Evolutionary conservation across 2,113 vertebrate genomes (phyloP), one percentile per base, ranked within the genome.

Genomic region (Mastomys coucha): DNA sequence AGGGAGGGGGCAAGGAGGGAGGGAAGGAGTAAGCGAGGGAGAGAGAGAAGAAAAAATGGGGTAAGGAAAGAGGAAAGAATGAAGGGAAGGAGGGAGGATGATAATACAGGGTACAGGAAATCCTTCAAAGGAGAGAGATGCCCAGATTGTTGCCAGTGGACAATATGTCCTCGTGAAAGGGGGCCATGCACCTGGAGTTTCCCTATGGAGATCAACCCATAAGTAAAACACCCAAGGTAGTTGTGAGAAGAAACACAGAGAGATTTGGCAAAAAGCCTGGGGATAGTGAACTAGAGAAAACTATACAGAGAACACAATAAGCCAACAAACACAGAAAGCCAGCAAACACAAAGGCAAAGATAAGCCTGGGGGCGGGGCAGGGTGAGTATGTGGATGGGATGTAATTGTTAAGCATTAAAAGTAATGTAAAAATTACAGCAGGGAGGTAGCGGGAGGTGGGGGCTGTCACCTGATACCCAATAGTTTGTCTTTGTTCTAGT

Each of bases 381-480:
- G 76, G 31, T 3, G 16, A 36, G 33, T 58, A 36, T n/a, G 17
- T 22, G 33, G 3, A 85, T 90, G 5, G 80, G 31, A 3, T 65
- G 1, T 58, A 78, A 36, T 13, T 14, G 26, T 36, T 51, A n/a
- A 60, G 56, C 5, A 28, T 4, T 90, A 81, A 12, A 76, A 95
- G 94, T 11, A 20, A 90, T 69, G 42, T 70, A 70, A 88, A 90
- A 96, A 77, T 81, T 76, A 67, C 14, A 70, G 26, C n/a, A 19
- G 36, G 69, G 49, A 31, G 58, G 33, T 22, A 87, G 42, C 7
- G 36, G 24, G 63, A 4, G 63, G 39, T 20, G 39, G 19, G 75
- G 67, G 65, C 8, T 58, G 65, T 39, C 19, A 36, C 16, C 20
- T 6, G 39, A 70, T 9, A 24, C 36, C 58, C 33, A 20, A 1